phyloP scores from a whole-genome alignment of 2,888 invertebrate species.

The Caenorhabditis sp. region DNA sequence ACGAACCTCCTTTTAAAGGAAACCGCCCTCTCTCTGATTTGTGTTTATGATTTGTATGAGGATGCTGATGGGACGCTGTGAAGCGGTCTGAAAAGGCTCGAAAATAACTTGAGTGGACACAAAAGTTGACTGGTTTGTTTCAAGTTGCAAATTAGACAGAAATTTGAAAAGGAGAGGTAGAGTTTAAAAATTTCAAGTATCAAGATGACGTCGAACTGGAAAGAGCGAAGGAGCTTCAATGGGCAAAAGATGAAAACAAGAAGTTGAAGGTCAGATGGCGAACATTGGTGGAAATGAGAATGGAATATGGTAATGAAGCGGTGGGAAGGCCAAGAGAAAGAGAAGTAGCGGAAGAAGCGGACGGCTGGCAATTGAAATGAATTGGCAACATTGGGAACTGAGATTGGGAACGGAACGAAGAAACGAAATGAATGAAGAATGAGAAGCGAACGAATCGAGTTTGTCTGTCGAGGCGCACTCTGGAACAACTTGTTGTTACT shows the following conservation, averaged over 20 bases:
- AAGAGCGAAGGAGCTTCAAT: no score
- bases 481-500: conserved; percentile 48
- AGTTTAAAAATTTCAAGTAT: background rate
- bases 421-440: background rate
- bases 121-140: conserved; percentile 20
- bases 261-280: conserved; percentile 4
- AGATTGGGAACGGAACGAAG: background rate
- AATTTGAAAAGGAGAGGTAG: background rate
- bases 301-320: conserved; percentile 16
- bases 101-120: conserved; percentile 10
- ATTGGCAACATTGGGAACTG: conserved; percentile 27
- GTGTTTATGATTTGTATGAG: conserved; percentile 32
- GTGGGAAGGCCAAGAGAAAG: background rate
- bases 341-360: background rate
- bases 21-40: conserved; percentile 28
- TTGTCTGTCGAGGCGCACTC: background rate
- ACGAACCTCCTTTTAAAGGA: conserved; percentile 31
- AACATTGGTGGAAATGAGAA: background rate
- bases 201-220: no score
- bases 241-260: background rate
- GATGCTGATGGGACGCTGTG: background rate
- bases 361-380: background rate
- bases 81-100: conserved; percentile 28
- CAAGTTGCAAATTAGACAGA: conserved; percentile 1
- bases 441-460: conserved; percentile 28